Evolutionary conservation across 2,888 invertebrate species (phyloP).

Genomic region (Sisyra terminalis): DNA sequence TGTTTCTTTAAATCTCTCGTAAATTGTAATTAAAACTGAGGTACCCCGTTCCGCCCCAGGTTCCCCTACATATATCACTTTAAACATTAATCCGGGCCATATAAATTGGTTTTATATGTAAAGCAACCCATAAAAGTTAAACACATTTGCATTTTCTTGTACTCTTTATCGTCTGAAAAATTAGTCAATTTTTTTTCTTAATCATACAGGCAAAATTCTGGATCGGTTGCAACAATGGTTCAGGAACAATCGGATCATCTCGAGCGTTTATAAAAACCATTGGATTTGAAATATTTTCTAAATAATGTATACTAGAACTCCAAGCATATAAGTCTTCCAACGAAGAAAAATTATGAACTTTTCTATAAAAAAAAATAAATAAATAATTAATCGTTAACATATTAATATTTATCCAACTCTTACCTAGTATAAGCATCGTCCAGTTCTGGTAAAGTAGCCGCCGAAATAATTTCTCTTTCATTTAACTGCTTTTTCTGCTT

Average conservation of each 20-base stretch:
- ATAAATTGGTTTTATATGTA: no score
- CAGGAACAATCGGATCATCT: constrained; percentile 86
- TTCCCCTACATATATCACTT: no score
- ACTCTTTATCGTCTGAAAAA: neutral
- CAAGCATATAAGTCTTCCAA: constrained; percentile 68
- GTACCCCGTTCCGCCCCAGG: no score
- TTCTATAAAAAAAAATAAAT: constrained; percentile 31
- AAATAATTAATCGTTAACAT: neutral
- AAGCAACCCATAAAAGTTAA: no score
- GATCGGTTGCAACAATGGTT: constrained; percentile 52
- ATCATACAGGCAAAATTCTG: constrained; percentile 60
- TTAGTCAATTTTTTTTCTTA: neutral
- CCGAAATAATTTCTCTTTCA: constrained; percentile 68
- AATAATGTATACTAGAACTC: constrained; percentile 69
- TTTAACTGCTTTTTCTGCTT: constrained; percentile 50
- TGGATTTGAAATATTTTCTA: constrained; percentile 63
- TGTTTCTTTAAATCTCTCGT: no score
- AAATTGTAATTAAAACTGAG: no score
- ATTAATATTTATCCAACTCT: neutral
- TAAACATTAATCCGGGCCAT: no score
- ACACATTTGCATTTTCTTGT: no score
- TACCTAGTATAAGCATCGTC: constrained; percentile 78
- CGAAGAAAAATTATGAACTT: constrained; percentile 58
- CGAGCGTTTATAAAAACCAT: constrained; percentile 82
- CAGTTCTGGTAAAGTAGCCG: constrained; percentile 73